Base-by-base conservation (phyloP, 2,797 vertebrate species). In the Clamator glandarius region DNA sequence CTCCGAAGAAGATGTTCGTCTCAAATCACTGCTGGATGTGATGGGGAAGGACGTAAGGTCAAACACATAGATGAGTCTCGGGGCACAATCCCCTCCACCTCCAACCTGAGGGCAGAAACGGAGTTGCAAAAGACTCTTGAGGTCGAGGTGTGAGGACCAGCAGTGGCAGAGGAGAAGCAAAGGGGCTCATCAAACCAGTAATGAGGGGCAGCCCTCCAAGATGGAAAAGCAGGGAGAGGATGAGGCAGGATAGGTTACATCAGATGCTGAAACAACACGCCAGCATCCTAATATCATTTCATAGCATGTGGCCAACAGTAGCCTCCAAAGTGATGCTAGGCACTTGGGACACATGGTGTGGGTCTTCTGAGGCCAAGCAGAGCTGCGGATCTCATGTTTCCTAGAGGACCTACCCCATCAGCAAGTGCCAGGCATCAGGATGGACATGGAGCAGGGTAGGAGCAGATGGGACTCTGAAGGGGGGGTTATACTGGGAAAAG, bases 341-440 rank as follows among this genome's bases (percentile, higher is more conserved):
- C 1, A 1, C 42, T 63, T 63, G 15, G 0, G 0, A 25, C 31
- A 46, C 39, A 31, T 0, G 3, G 11, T 20, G 58, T 0, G 2
- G 35, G 59, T 39, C 21, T 61, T 51, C 28, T 3, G 12, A 67
- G 82, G 42, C 36, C 59, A 35, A 28, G 16, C 8, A 57, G 39
- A 61, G 70, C 59, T 77, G 42, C 14, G 55, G 11, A 26, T 36
- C 58, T 35, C 23, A 1, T 15, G 33, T 48, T 41, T 19, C 66
- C 48, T 48, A 54, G 29, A 77, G 50, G 59, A 86, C 11, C 15
- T 11, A 6, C 20, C 24, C 41, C 58, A 21, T 29, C 4, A 1
- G n/a, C 29, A 12, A 24, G 28, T 14, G 14, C 20, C 33, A 12
- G 58, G 26, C 3, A 0, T 28, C 0, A 0, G 76, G 54, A 55